Percentiles rank a stretch among this genome's conserved stretches.
Evolutionary conservation across 2,888 invertebrate genomes (phyloP).

Genomic region (Campoplex nolae): DNA sequence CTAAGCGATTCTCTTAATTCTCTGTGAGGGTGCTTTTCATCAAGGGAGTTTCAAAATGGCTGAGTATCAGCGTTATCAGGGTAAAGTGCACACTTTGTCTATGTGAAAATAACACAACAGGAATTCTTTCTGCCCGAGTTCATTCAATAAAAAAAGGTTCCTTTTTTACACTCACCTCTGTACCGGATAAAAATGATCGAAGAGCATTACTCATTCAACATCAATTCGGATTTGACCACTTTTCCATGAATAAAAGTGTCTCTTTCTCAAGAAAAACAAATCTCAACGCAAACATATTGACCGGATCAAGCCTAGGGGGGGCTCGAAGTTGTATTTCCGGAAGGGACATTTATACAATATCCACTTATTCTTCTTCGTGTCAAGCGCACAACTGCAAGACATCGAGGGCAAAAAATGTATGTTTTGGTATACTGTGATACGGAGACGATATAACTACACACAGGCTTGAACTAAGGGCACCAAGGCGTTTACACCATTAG

Average conservation of each 20-base stretch:
- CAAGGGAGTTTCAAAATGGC: not conserved
- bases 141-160: not conserved
- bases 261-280: constrained; percentile 17
- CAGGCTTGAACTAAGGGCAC: constrained; percentile 56
- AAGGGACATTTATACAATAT: constrained; percentile 37
- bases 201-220: not conserved
- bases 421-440: constrained; percentile 53
- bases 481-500: constrained; percentile 80
- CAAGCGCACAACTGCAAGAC: constrained; percentile 79
- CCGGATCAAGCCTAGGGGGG: constrained; percentile 11
- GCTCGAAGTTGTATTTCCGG: constrained; percentile 31
- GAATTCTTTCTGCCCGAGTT: not conserved
- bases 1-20: not conserved
- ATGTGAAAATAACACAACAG: not conserved
- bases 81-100: not conserved
- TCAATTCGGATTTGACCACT: not conserved
- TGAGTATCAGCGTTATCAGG: not conserved
- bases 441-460: constrained; percentile 44
- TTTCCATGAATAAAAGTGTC: not conserved
- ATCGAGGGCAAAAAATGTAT: constrained; percentile 42
- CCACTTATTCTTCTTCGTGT: constrained; percentile 76
- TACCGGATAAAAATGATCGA: not conserved
- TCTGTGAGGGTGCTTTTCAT: constrained; percentile 4
- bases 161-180: not conserved
- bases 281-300: constrained; percentile 33